phyloP scores from a whole-genome alignment of 2,113 vertebrate species.

The Hippocampus zosterae region DNA sequence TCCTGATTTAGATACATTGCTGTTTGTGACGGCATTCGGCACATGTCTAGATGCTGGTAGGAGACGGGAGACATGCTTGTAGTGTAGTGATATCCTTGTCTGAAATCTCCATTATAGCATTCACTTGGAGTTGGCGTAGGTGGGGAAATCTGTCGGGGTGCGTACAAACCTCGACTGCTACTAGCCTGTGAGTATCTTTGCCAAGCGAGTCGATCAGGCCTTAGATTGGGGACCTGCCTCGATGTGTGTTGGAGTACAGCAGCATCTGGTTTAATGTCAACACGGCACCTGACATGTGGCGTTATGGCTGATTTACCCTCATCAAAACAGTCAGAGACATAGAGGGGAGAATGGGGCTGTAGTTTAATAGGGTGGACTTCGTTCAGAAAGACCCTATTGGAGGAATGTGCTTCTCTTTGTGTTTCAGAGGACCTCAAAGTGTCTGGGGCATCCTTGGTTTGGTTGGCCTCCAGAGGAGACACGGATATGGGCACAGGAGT shows the following conservation, averaged over 20 bases:
- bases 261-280: conserved; percentile 92
- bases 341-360: conserved; percentile 86
- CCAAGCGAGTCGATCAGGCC: conserved; percentile 67
- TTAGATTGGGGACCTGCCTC: conserved; percentile 59
- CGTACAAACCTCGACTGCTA: conserved; percentile 74
- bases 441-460: conserved; percentile 73
- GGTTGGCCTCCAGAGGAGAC: conserved; percentile 65
- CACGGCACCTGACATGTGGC: conserved; percentile 87
- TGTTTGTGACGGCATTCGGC: conserved; percentile 74
- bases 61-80: conserved; percentile 71
- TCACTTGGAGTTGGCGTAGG: conserved; percentile 88
- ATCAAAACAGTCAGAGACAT: conserved; percentile 81
- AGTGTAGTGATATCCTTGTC: conserved; percentile 71
- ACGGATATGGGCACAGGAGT: conserved; percentile 78
- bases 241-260: conserved; percentile 80
- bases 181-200: conserved; percentile 69
- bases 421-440: conserved; percentile 63
- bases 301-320: conserved; percentile 67
- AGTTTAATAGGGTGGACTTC: conserved; percentile 95
- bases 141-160: conserved; percentile 76
- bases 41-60: conserved; percentile 68
- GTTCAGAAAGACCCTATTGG: conserved; percentile 79
- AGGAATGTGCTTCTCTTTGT: conserved; percentile 65
- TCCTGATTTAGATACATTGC: conserved; percentile 73
- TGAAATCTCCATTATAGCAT: conserved; percentile 81